phyloP scores from a whole-genome alignment of 2,888 invertebrate species.

The Drosophila colorata region DNA sequence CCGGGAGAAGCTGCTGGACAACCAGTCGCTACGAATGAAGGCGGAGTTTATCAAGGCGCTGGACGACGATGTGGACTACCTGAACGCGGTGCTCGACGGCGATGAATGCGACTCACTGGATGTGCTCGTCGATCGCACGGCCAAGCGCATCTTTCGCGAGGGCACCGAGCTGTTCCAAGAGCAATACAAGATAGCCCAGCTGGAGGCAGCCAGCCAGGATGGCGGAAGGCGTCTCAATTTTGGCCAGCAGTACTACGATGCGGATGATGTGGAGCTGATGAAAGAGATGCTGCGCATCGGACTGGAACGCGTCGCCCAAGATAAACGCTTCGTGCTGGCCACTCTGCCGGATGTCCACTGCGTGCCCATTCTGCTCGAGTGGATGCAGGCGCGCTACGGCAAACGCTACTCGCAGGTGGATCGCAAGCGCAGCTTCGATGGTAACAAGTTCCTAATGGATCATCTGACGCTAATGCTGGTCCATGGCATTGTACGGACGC shows the following conservation, averaged over 20 bases:
- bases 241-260: constrained; percentile 56
- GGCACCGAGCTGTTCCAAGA: constrained; percentile 39
- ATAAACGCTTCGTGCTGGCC: constrained; percentile 80
- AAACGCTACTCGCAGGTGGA: constrained; percentile 65
- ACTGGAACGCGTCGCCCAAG: constrained; percentile 64
- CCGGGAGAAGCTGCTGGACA: neutral
- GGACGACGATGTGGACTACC: constrained; percentile 46
- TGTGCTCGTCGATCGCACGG: constrained; percentile 42
- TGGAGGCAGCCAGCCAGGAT: rapidly evolving
- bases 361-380: constrained; percentile 75
- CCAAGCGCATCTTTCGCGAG: constrained; percentile 40
- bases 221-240: constrained; percentile 36
- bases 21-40: constrained; percentile 35
- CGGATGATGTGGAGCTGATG: constrained; percentile 69
- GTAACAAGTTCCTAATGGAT: constrained; percentile 48
- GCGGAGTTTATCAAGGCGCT: constrained; percentile 50
- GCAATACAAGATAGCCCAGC: constrained; percentile 8
- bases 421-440: constrained; percentile 28
- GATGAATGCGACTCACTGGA: constrained; percentile 21
- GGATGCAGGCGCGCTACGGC: constrained; percentile 78
- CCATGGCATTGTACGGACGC: constrained; percentile 11
- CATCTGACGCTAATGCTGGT: constrained; percentile 37
- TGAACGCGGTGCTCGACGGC: constrained; percentile 37
- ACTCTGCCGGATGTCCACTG: constrained; percentile 77
- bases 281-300: constrained; percentile 66